Base-by-base conservation (phyloP, 2,113 vertebrate genomes). In the Pampusana beccarii region DNA sequence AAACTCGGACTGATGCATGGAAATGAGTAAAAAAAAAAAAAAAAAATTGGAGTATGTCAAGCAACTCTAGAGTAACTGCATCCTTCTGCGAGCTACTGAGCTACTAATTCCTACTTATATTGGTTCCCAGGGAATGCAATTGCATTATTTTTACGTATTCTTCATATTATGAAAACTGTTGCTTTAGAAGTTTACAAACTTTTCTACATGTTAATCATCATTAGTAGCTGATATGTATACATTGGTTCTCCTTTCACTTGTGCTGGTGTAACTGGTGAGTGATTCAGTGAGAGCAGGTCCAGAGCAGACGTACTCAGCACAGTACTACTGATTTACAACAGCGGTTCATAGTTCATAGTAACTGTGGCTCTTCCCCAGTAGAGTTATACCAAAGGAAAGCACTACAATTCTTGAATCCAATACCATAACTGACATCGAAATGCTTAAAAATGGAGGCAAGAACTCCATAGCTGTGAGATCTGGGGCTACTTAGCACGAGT, bases 291-390 rank as follows among this genome's bases (percentile, higher is more conserved):
- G 61, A 74, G 34, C 33, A 50, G 33, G 38, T 34, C 57, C 11
- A 6, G 26, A 33, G 34, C 13, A 2, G 40, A 26, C 25, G 44
- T 13, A 74, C 38, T 40, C 38, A 48, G n/a, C 65, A 65, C 6
- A 57, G 28, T n/a, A 14, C 17, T 44, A 14, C 24, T 34, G 38
- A 10, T 57, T 80, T 65, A 2, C 5, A 79, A 20, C 54, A 5
- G 5, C 13, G 25, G 13, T 7, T 60, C 31, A 3, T 2, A 5
- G 13, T 6, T 60, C 31, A 3, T 3, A 5, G 33, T 17, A 48
- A 23, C 25, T 46, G 19, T 18, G 6, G 28, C 19, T 62, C 34
- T 58, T 60, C 29, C 19, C 38, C 53, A 12, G 31, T 2, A 24
- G 9, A 66, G 17, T 54, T 91, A 75, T 4, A 64, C 29, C n/a